Evolutionary conservation across 2,888 invertebrate genomes (phyloP).

Genomic region (Autographa pulchrina): DNA sequence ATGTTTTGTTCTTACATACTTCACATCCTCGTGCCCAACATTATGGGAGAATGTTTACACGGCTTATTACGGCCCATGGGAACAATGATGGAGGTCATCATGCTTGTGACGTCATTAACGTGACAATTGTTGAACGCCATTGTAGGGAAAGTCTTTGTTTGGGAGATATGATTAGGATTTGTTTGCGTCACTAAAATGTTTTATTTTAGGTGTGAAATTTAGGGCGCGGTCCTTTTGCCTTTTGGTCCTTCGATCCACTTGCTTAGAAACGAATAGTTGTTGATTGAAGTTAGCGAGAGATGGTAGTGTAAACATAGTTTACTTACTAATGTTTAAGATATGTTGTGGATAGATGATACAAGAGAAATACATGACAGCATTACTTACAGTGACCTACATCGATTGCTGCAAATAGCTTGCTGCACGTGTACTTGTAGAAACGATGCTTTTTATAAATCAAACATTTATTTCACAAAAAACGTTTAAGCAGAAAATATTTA

Average conservation of each 20-base stretch:
- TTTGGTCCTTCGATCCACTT: not conserved
- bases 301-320: not conserved
- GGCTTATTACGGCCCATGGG: slow-evolving; percentile 61
- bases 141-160: slow-evolving; percentile 46
- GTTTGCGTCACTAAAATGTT: not conserved
- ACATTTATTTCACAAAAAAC: too few relatives aligned
- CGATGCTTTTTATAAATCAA: too few relatives aligned
- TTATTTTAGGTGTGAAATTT: not conserved
- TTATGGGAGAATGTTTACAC: slow-evolving; percentile 61
- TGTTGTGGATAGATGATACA: not conserved
- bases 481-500: too few relatives aligned
- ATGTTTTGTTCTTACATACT: slow-evolving; percentile 43
- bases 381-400: not conserved
- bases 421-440: too few relatives aligned
- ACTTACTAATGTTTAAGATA: not conserved
- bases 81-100: slow-evolving; percentile 58
- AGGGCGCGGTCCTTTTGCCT: slow-evolving; percentile 1
- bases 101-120: slow-evolving; percentile 52
- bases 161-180: slow-evolving; percentile 10
- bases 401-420: not conserved
- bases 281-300: not conserved
- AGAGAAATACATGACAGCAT: not conserved
- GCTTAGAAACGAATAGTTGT: not conserved
- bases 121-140: slow-evolving; percentile 53
- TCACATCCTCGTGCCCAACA: slow-evolving; percentile 54